A percentile compares a stretch with the other conserved stretches of the same genome.
Conservation (phyloP, 2,797 vertebrate genomes). For the Cygnus olor region DNA sequence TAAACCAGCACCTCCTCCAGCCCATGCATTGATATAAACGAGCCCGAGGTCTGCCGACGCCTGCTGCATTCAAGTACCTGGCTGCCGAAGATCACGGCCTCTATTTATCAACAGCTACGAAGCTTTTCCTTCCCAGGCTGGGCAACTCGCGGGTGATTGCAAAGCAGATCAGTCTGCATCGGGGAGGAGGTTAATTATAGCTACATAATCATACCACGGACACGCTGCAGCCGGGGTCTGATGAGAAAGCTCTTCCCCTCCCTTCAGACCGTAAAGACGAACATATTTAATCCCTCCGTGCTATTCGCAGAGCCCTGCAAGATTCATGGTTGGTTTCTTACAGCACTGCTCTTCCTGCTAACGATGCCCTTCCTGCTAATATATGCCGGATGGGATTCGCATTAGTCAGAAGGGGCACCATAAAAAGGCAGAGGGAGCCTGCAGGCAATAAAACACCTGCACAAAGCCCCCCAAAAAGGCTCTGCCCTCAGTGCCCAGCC, state of each 20-base stretch:
- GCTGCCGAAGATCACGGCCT: background rate
- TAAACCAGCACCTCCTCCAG: background rate
- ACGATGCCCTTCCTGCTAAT: conserved; percentile 51
- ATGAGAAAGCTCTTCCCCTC: conserved; percentile 45
- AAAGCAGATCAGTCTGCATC: background rate
- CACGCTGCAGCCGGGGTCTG: background rate
- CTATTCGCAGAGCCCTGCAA: background rate
- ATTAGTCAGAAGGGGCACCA: conserved; percentile 31
- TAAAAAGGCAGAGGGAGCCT: background rate
- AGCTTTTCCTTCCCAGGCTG: background rate
- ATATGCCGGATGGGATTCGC: conserved; percentile 7
- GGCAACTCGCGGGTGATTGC: background rate
- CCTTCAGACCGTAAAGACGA: conserved; percentile 11
- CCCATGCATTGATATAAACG: accelerated
- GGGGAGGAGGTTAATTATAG: conserved; percentile 33
- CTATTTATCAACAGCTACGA: background rate
- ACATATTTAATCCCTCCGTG: conserved; percentile 35
- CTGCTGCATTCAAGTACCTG: background rate
- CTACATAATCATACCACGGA: background rate
- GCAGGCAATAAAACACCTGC: conserved; percentile 29
- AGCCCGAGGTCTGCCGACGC: background rate
- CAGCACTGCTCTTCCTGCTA: conserved; percentile 31
- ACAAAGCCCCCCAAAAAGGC: background rate
- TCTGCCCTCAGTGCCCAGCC: background rate
- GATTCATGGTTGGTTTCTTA: conserved; percentile 59